Conservation (phyloP, 2,888 invertebrate species). For the Leucophora obtusa region DNA sequence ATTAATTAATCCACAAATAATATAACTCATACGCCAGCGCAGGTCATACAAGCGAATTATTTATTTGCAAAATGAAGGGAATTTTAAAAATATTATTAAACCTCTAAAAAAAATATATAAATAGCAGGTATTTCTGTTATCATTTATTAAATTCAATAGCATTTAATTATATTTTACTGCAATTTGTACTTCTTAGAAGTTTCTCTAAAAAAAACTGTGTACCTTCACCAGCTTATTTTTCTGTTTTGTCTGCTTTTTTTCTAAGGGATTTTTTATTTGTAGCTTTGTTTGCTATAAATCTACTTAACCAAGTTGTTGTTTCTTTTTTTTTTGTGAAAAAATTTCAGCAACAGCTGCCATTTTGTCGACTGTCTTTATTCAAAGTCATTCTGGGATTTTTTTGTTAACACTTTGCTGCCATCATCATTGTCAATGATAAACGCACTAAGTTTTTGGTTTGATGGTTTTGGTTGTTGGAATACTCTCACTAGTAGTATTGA, state of each 20-base stretch:
- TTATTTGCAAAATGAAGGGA: no score
- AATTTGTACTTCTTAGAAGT: no score
- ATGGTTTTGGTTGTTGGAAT: constrained; percentile 20
- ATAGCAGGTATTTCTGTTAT: no score
- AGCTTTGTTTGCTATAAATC: constrained; percentile 45
- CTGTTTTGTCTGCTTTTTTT: not conserved
- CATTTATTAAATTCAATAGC: no score
- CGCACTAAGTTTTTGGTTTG: constrained; percentile 31
- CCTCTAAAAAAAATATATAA: no score
- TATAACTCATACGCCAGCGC: no score
- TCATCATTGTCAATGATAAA: constrained; percentile 46
- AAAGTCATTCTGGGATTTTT: constrained; percentile 49
- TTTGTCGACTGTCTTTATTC: constrained; percentile 57
- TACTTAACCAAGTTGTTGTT: constrained; percentile 38
- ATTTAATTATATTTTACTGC: no score
- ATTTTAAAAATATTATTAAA: no score
- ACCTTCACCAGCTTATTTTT: constrained; percentile 6
- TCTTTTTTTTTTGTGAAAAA: constrained; percentile 20
- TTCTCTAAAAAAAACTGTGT: no score
- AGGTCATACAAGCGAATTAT: no score
- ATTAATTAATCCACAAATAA: no score
- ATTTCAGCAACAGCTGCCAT: constrained; percentile 57
- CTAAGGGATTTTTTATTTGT: constrained; percentile 16
- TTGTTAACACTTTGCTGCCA: constrained; percentile 45
- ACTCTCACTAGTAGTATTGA: constrained; percentile 6